Base-by-base conservation (phyloP, 1,140 invertebrate species). In the Lepidostoma basale region DNA sequence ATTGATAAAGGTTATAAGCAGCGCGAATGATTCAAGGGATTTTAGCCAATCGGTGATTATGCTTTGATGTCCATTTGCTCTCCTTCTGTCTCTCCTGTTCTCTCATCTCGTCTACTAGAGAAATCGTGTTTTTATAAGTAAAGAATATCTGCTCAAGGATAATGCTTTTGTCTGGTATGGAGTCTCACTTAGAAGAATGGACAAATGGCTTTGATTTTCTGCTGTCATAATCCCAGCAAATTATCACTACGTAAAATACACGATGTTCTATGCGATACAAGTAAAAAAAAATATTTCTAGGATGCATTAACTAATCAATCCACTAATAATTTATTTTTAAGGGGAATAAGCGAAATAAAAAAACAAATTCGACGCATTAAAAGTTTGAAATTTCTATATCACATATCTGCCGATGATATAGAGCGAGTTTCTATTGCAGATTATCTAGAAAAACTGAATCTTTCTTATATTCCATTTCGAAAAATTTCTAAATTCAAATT, bases 1-100 rank as follows among this genome's bases (percentile, higher is more conserved):
- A 47, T 47, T 56, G 49, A 45, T 63, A 60, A 60, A 60, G 18
- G 56, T 6, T 22, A 14, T 58, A 69, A 64, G 47, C 14, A 8
- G 10, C 12, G 47, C n/a, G 36, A 16, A 64, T 14, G 23, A 20
- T 26, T 47, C 39, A 54, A 30, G 39, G 44, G 33, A 62, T 60
- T 60, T 42, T 14, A 25, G 39, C 20, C 39, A n/a, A 42, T 60
- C 23, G 36, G 39, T 60, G 36, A 26, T 60, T 42, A n/a, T 6
- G 22, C 9, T 25, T 25, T 23, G 12, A 5, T 26, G 30, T 12
- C 36, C 36, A 42, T 40, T 40, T 44, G 3, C 14, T 44, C 3
- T 44, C 4, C 4, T n/a, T 44, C 4, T 9, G 3, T 16, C 4
- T 8, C 16, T 9, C 40, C 14, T 3, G 40, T 9, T 47, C 16